Percentiles rank a stretch among this genome's conserved stretches.
These are phyloP conservation scores for Ophioninae sp. DNA, from an alignment of 2,888 invertebrate species.

Conservation along the genomic window DNA sequence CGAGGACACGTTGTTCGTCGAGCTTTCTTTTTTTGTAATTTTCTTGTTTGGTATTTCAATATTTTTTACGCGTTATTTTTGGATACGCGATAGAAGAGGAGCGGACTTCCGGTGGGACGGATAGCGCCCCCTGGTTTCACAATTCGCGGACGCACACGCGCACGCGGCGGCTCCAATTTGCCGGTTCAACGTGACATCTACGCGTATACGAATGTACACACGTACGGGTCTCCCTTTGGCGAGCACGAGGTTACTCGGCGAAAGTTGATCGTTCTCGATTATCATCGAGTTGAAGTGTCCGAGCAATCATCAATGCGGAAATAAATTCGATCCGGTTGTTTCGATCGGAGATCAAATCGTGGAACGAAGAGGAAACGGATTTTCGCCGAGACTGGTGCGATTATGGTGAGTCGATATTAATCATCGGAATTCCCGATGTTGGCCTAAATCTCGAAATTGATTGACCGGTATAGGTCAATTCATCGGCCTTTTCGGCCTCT, in stretches of 20 bases:
- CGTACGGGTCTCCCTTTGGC: background rate
- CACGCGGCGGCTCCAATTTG: constrained; percentile 9
- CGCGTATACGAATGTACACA: constrained; percentile 12
- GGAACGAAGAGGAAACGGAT: background rate
- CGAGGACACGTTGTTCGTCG: too few species aligned
- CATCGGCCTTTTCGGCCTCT: background rate
- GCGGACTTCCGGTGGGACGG: constrained; percentile 5
- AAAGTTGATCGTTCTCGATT: constrained; percentile 16
- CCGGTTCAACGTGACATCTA: constrained; percentile 14
- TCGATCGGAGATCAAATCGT: background rate
- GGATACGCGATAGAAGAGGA: background rate
- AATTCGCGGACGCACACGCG: constrained; percentile 5
- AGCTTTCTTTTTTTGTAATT: too few species aligned
- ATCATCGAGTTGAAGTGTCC: background rate
- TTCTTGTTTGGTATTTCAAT: background rate
- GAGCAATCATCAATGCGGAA: constrained; percentile 2
- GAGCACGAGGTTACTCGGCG: constrained; percentile 25
- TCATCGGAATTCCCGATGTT: background rate
- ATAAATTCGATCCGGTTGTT: background rate
- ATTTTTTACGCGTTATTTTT: too few species aligned
- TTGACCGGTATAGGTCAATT: background rate
- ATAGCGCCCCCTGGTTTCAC: background rate
- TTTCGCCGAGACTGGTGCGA: background rate
- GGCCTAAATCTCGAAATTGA: background rate
- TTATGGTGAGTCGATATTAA: constrained; percentile 17